phyloP scores from a whole-genome alignment of 2,113 vertebrate genomes.

The Zootoca vivipara region DNA sequence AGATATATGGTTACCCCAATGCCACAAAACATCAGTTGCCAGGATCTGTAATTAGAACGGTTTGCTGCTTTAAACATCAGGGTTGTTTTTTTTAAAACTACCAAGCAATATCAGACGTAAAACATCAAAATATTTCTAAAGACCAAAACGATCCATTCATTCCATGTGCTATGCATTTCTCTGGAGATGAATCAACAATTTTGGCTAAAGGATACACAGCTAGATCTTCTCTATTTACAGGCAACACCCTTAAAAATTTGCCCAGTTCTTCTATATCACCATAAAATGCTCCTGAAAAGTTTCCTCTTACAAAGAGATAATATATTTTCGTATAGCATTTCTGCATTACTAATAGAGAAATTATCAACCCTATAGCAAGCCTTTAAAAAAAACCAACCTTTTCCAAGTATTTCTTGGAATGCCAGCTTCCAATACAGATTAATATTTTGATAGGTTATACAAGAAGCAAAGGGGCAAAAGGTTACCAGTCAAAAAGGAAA shows the following conservation, averaged over 20 bases:
- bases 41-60: not conserved
- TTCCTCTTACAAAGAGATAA: constrained; percentile 47
- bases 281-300: not conserved
- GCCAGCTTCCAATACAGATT: constrained; percentile 50
- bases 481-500: constrained; percentile 41
- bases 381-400: constrained; percentile 5
- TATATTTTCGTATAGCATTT: constrained; percentile 15
- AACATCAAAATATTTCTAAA: constrained; percentile 49
- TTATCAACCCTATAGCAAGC: constrained; percentile 14
- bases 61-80: constrained; percentile 30
- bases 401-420: constrained; percentile 65
- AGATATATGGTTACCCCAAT: not conserved
- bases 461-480: constrained; percentile 53
- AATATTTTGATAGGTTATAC: constrained; percentile 53
- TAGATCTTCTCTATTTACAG: not conserved
- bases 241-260: not conserved
- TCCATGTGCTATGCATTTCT: not conserved
- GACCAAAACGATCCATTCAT: constrained; percentile 17
- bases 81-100: constrained; percentile 47
- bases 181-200: not conserved
- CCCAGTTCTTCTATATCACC: not conserved
- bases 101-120: constrained; percentile 28
- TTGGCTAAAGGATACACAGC: not conserved
- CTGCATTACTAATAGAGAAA: constrained; percentile 33
- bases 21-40: not conserved